These are phyloP conservation scores for Chrysotoxum bicinctum DNA, from an alignment of 2,888 invertebrate genomes.

Conservation along the genomic window DNA sequence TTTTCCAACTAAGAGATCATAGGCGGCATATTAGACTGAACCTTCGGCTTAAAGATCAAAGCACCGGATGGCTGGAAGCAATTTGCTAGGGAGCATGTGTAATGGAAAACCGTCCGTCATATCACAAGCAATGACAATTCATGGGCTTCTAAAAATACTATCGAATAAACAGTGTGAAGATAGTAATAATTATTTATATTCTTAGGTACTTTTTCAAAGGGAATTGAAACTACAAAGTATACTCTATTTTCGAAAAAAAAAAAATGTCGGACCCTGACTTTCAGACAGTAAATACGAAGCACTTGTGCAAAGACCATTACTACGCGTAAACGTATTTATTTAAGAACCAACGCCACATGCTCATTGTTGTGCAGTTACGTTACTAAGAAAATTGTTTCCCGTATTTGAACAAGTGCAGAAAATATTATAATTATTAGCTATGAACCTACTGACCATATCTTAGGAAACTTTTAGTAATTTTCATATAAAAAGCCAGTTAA, in stretches of 20 bases:
- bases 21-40: too few relatives aligned
- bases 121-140: too few relatives aligned
- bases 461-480: not conserved
- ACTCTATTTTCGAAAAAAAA: not conserved
- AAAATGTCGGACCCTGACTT: not conserved
- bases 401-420: slow-evolving; percentile 9
- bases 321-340: not conserved
- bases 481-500: not conserved
- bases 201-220: too few relatives aligned
- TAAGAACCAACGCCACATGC: not conserved
- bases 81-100: too few relatives aligned
- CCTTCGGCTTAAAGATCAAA: too few relatives aligned
- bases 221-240: too few relatives aligned
- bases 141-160: too few relatives aligned
- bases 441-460: not conserved
- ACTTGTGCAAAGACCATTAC: not conserved
- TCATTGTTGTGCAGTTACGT: not conserved
- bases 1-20: too few relatives aligned
- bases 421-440: not conserved
- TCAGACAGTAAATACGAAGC: not conserved
- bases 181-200: too few relatives aligned
- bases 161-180: too few relatives aligned
- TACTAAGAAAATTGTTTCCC: not conserved
- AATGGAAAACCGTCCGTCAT: too few relatives aligned
- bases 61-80: too few relatives aligned